Conservation (phyloP, 2,113 vertebrate genomes). For the Psilopogon haemacephalus region DNA sequence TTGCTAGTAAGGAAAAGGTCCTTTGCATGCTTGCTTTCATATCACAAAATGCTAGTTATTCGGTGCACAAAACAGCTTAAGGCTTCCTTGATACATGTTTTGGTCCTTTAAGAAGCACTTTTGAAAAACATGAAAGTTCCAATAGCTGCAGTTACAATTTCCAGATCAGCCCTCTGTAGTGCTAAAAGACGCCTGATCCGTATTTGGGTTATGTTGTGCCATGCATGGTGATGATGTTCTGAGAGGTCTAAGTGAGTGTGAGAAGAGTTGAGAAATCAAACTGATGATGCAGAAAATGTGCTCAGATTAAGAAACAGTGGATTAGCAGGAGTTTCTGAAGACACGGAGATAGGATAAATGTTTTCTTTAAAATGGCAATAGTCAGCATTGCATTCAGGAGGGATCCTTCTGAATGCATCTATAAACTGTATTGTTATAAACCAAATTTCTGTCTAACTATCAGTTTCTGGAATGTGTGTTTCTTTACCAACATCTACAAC, state of each 20-base stretch:
- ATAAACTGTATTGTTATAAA: background rate
- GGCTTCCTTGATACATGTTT: background rate
- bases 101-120: background rate
- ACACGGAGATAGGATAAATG: background rate
- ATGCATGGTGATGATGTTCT: background rate
- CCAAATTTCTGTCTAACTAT: background rate
- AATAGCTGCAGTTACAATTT: background rate
- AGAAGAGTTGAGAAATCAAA: background rate
- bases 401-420: background rate
- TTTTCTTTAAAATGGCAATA: background rate
- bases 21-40: background rate
- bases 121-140: background rate
- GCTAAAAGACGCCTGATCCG: background rate
- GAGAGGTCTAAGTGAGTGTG: background rate
- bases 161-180: background rate
- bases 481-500: background rate
- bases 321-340: background rate
- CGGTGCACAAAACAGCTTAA: background rate
- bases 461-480: background rate
- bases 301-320: background rate
- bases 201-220: background rate
- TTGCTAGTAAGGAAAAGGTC: background rate
- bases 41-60: background rate
- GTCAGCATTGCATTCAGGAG: background rate
- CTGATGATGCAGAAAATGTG: background rate